phyloP scores from a whole-genome alignment of 2,113 vertebrate genomes.

The Brienomyrus longianalis region DNA sequence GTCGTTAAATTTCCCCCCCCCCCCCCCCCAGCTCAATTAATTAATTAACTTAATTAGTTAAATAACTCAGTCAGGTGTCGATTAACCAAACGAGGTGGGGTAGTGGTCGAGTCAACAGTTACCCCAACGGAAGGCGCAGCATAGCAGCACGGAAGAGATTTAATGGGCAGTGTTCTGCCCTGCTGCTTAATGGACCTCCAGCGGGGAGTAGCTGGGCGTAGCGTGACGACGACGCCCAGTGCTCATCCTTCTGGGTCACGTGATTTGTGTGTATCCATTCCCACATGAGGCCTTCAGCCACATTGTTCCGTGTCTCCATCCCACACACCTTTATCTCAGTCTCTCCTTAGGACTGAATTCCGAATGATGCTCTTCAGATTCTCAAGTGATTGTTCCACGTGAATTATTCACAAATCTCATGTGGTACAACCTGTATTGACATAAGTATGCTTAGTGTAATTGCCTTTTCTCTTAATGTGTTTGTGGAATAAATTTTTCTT shows the following conservation, averaged over 20 bases:
- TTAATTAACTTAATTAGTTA: too few relatives aligned
- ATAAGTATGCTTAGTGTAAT: conserved; percentile 29
- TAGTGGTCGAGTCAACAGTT: too few relatives aligned
- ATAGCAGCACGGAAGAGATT: neutral
- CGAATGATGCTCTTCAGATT: neutral
- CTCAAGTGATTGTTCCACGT: neutral
- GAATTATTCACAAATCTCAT: neutral
- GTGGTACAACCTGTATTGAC: conserved; percentile 14
- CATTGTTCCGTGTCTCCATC: neutral
- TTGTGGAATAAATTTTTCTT: conserved; percentile 18
- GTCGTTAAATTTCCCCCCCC: too few relatives aligned
- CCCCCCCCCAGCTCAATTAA: neutral
- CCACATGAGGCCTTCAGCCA: neutral
- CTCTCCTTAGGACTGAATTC: neutral
- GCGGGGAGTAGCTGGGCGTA: too few relatives aligned
- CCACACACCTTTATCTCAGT: neutral
- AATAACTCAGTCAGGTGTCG: too few relatives aligned
- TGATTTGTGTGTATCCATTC: neutral
- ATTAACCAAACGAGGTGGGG: too few relatives aligned
- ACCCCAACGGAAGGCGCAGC: neutral
- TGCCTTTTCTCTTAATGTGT: conserved; percentile 28
- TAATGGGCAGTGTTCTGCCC: neutral
- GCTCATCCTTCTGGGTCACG: neutral
- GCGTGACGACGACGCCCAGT: neutral
- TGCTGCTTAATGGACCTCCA: too few relatives aligned